phyloP scores from a whole-genome alignment of 2,113 vertebrate genomes.

The Aplodontia rufa region DNA sequence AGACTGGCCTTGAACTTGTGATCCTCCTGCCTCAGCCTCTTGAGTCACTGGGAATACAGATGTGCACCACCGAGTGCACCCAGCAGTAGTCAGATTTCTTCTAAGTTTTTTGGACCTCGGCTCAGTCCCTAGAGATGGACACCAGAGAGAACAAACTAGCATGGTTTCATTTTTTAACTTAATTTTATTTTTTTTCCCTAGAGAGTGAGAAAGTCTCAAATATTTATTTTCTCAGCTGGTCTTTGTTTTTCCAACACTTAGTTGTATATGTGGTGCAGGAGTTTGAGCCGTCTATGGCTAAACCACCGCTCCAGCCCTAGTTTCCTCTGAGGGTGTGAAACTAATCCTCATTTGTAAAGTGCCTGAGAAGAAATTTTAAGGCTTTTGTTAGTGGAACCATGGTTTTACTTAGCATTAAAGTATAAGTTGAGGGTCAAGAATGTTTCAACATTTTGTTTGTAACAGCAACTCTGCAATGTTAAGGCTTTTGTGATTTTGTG shows the following conservation, averaged over 20 bases:
- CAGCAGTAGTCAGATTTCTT: neutral
- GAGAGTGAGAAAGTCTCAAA: too few species aligned
- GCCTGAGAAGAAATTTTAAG: neutral
- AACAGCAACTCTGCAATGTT: neutral
- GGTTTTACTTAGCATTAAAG: neutral
- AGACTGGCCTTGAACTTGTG: too few species aligned
- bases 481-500: neutral
- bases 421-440: neutral
- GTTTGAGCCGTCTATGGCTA: too few species aligned
- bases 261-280: too few species aligned
- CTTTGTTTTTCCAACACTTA: too few species aligned
- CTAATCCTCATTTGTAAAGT: neutral
- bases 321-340: neutral
- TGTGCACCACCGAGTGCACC: too few species aligned
- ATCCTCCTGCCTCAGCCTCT: too few species aligned
- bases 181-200: too few species aligned
- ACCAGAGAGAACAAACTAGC: neutral
- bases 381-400: neutral
- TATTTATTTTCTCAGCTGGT: too few species aligned
- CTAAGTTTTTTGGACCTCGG: neutral
- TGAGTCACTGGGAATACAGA: too few species aligned
- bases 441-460: neutral
- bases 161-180: too few species aligned
- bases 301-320: too few species aligned
- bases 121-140: neutral